Conservation (phyloP, 1,140 invertebrate species). For the Drosophila persimilis region DNA sequence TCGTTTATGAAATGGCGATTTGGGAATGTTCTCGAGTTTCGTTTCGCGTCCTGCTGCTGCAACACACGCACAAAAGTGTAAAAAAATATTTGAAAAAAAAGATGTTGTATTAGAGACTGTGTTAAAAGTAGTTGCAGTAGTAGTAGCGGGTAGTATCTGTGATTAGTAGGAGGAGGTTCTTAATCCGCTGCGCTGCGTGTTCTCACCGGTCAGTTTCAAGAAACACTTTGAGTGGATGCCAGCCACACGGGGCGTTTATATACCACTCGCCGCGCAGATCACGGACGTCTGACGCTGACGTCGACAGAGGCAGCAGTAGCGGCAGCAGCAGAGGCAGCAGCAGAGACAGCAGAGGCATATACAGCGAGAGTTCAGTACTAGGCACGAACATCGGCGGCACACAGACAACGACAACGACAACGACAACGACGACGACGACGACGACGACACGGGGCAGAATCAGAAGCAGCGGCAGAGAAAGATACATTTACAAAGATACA, state of each 20-base stretch:
- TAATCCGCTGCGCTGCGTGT: slow-evolving; percentile 49
- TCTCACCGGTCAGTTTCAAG: slow-evolving; percentile 63
- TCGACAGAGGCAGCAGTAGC: slow-evolving; percentile 10
- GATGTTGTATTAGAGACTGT: neutral
- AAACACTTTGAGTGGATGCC: slow-evolving; percentile 60
- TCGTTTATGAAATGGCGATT: too few species aligned
- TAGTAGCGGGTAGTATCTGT: neutral
- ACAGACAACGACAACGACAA: slow-evolving; percentile 6
- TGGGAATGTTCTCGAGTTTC: slow-evolving; percentile 4
- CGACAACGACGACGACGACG: neutral
- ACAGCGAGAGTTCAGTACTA: slow-evolving; percentile 26
- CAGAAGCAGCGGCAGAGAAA: slow-evolving; percentile 4
- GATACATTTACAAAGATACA: neutral
- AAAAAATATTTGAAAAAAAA: slow-evolving; percentile 16
- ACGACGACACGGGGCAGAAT: neutral
- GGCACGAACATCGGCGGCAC: slow-evolving; percentile 39
- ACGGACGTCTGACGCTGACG: slow-evolving; percentile 13
- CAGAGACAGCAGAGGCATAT: slow-evolving; percentile 19
- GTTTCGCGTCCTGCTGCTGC: slow-evolving; percentile 27
- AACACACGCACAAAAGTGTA: slow-evolving; percentile 38
- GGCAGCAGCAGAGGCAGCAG: neutral
- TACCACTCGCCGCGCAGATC: slow-evolving; percentile 33
- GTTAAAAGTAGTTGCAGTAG: neutral
- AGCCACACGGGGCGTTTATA: slow-evolving; percentile 44
- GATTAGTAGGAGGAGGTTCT: slow-evolving; percentile 21